phyloP scores from a whole-genome alignment of 2,888 invertebrate species.

The Tiliacea citrago region DNA sequence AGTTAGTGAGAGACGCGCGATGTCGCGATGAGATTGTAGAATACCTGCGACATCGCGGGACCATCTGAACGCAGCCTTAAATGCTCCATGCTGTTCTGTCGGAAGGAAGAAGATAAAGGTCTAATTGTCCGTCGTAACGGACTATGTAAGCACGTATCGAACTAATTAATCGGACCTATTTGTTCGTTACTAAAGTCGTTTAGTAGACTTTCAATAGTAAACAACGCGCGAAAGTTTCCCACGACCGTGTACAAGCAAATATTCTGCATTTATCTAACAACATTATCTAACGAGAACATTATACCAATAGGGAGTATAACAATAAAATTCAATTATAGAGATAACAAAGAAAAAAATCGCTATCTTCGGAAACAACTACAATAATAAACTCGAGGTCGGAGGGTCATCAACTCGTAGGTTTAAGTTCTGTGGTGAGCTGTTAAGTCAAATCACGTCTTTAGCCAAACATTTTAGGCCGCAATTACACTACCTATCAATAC shows the following conservation, averaged over 20 bases:
- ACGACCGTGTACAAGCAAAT: slow-evolving; percentile 66
- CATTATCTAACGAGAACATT: slow-evolving; percentile 65
- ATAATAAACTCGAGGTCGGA: neutral
- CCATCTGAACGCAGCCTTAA: slow-evolving; percentile 33
- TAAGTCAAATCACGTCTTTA: slow-evolving; percentile 10
- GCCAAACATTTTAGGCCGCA: slow-evolving; percentile 7
- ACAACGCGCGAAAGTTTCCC: slow-evolving; percentile 78
- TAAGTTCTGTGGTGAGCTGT: slow-evolving; percentile 7
- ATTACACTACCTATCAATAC: too few species aligned
- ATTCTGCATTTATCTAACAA: slow-evolving; percentile 69
- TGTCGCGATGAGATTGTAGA: slow-evolving; percentile 27
- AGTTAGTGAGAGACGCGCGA: slow-evolving; percentile 1
- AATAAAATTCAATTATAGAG: slow-evolving; percentile 53
- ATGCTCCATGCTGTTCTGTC: slow-evolving; percentile 19
- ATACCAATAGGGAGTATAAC: slow-evolving; percentile 57
- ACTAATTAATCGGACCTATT: slow-evolving; percentile 67
- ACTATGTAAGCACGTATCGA: slow-evolving; percentile 59
- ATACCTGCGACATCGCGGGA: slow-evolving; percentile 22
- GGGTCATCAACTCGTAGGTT: neutral
- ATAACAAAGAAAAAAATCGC: slow-evolving; percentile 39
- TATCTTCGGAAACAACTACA: slow-evolving; percentile 24
- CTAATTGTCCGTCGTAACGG: slow-evolving; percentile 58
- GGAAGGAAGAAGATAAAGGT: slow-evolving; percentile 63
- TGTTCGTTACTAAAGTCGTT: slow-evolving; percentile 60
- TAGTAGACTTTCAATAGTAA: slow-evolving; percentile 68